Base-by-base conservation (phyloP, 64 coral and sea anemone genomes). In the Dendronephthya gigantea region DNA sequence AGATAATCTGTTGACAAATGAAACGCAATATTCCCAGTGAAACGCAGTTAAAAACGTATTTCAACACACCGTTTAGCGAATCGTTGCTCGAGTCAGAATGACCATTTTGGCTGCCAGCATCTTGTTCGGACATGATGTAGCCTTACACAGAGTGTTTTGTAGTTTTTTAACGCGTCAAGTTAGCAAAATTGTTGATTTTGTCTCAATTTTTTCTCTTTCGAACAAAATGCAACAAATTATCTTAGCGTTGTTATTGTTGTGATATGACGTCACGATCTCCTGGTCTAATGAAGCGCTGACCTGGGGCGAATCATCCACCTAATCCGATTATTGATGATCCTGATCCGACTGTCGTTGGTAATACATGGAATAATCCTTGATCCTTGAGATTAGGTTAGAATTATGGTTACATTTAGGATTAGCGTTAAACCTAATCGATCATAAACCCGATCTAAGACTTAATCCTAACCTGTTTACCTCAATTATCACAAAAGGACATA, bases 171-270 rank as follows among this genome's bases (percentile, higher is more conserved):
- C 19, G 19, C 7, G 55, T 23, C 19, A n/a, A n/a, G 19, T 15
- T 15, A 62, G 55, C 55, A 62, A 62, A n/a, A 62, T 23, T 19
- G 7, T 62, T 62, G 55, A 62, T 62, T 9, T n/a, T 62, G 19
- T 62, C 25, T 62, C 25, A 62, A n/a, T 62, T 13, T 22, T 19
- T n/a, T 23, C 7, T 23, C 19, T n/a, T 8, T 62, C 19, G 3
- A n/a, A 27, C 7, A 62, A 62, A 22, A 62, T 62, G 55, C 25
- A n/a, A 62, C 55, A 62, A n/a, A 62, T 62, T 62, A 62, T 62
- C 51, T 45, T 23, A 62, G 55, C 55, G 55, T 62, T 62, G 55
- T 62, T 62, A 62, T 62, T 62, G 55, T 62, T 62, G 55, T 62
- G 19, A 27, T 62, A 27, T 62, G 55, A 62, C 55, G 55, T 62